Percentiles rank a stretch among this genome's conserved stretches.
These are phyloP conservation scores for Eulemur macaco DNA, from an alignment of 2,113 vertebrate species.

Conservation along the genomic window DNA sequence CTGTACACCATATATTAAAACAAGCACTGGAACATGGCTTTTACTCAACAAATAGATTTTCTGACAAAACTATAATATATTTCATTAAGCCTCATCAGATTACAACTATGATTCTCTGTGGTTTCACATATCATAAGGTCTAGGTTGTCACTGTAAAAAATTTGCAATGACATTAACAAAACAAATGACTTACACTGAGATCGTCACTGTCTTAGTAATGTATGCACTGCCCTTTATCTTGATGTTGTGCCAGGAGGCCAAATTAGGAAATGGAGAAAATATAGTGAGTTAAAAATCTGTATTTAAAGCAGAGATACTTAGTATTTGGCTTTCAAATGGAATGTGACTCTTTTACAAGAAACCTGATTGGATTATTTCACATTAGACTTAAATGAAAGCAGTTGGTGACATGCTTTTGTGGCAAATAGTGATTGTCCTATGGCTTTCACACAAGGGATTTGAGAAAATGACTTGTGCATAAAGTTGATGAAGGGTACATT, in stretches of 20 bases:
- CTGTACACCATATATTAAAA: slow-evolving; percentile 78
- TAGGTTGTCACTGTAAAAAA: not conserved
- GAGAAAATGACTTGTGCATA: not conserved
- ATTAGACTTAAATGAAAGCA: not conserved
- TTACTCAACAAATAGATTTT: slow-evolving; percentile 56
- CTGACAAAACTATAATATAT: slow-evolving; percentile 38
- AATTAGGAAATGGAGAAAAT: not conserved
- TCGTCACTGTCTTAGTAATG: not conserved
- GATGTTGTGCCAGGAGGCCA: not conserved
- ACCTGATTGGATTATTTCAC: not conserved
- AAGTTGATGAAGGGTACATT: not conserved
- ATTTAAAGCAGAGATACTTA: slow-evolving; percentile 2
- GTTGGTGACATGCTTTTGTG: not conserved
- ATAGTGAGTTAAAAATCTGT: not conserved
- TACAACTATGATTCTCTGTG: not conserved
- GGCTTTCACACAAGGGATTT: not conserved
- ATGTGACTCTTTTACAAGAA: not conserved
- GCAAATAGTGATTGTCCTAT: not conserved
- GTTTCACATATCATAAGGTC: not conserved
- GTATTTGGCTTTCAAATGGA: not conserved
- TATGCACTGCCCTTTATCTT: not conserved
- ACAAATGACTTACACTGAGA: not conserved
- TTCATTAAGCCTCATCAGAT: slow-evolving; percentile 50
- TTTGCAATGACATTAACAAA: slow-evolving; percentile 40
- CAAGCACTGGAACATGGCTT: not conserved